A percentile compares a stretch with the other conserved stretches of the same genome.
Conservation (phyloP, 2,888 invertebrate species). For the Hypselothyrea guttata region DNA sequence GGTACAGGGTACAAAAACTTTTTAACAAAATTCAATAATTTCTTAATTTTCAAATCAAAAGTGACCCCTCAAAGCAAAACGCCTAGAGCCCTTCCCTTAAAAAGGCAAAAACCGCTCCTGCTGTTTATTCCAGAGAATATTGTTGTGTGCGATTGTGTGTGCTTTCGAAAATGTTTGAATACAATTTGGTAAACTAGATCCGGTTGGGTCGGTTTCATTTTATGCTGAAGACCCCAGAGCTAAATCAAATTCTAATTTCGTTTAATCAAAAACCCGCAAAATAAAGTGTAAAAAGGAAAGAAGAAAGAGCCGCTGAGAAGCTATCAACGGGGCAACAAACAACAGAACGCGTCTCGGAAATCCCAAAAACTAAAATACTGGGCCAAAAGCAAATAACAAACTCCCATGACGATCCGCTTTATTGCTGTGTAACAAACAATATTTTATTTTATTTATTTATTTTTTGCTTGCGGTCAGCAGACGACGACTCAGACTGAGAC, state of each 20-base stretch:
- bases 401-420: conserved; percentile 61
- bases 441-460: not conserved
- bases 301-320: conserved; percentile 55
- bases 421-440: conserved; percentile 52
- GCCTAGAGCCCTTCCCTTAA: no score
- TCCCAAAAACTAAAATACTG: conserved; percentile 64
- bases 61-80: no score
- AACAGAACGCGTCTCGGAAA: conserved; percentile 51
- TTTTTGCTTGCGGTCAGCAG: conserved; percentile 22
- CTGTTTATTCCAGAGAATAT: no score
- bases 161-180: conserved; percentile 40
- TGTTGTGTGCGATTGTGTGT: conserved; percentile 5
- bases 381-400: conserved; percentile 59
- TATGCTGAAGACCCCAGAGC: conserved; percentile 33
- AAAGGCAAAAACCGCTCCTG: no score
- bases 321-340: conserved; percentile 42
- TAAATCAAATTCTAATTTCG: conserved; percentile 42
- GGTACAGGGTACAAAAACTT: no score
- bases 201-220: conserved; percentile 59
- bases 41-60: no score
- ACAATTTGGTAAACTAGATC: conserved; percentile 57
- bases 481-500: conserved; percentile 4
- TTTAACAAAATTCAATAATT: no score
- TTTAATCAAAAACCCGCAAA: conserved; percentile 12
- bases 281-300: conserved; percentile 31